Evolutionary conservation across 2,113 vertebrate species (phyloP), one percentile per base, ranked within the genome.

Genomic region (Diphyllodes magnificus): DNA sequence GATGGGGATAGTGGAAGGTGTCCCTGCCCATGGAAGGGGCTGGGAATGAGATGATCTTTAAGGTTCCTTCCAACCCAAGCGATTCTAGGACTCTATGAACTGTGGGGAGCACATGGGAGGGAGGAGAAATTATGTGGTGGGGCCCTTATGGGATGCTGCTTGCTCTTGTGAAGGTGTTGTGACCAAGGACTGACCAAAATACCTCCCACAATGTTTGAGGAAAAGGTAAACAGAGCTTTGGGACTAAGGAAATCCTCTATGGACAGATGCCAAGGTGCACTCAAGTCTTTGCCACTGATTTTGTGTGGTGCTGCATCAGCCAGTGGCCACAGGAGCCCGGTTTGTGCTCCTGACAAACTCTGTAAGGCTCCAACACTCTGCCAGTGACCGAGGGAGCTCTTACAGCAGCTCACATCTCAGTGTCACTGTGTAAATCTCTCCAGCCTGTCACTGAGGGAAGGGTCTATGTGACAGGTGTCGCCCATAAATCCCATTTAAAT

Each of bases 401-500:
- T 25, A 7, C 37, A 50, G 40, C 37, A 25, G 80, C 86, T 93
- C 86, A 39, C 69, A 57, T 44, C 78, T 76, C 94, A 33, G 82
- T 75, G 86, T 31, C 93, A 90, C 90, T 88, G 65, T 72, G 81
- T 96, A 96, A 97, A 95, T 96, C 95, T 95, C 90, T 87, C n/a
- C 87, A 80, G 90, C 84, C 68, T 91, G 84, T 81, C 86, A 66
- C 87, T 86, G 94, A 94, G 60, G 91, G 93, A 96, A 82, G 35
- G 82, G 42, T 77, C 82, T 77, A 12, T 92, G 94, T 95, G 96
- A 96, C 92, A 96, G 89, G 95, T 95, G 95, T 96, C 96, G 86
- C 86, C 96, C 91, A 86, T 97, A 95, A 96, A 96, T 95, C 87
- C 82, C 71, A 50, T 90, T 83, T 96, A 96, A 96, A 92, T 81